Evolutionary conservation across 2,888 invertebrate genomes (phyloP).

Genomic region (Drosophila histrio): DNA sequence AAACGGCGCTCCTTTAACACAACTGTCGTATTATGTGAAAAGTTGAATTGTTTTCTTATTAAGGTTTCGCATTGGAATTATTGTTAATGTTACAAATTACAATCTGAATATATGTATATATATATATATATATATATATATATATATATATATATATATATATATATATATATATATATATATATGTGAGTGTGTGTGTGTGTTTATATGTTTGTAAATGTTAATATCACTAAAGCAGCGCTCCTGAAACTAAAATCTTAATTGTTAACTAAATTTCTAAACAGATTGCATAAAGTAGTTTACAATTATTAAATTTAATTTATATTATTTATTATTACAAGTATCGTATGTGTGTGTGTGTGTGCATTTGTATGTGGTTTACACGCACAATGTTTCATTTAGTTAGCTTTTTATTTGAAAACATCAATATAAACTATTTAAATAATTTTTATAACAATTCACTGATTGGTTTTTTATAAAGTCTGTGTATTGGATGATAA

Average conservation of each 20-base stretch:
- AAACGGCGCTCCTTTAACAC: slow-evolving; percentile 41
- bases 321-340: slow-evolving; percentile 45
- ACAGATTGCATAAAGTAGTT: slow-evolving; percentile 41
- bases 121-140: slow-evolving; percentile 12
- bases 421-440: slow-evolving; percentile 72
- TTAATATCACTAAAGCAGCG: slow-evolving; percentile 80
- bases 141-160: slow-evolving; percentile 48
- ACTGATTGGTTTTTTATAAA: slow-evolving; percentile 30
- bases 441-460: slow-evolving; percentile 51
- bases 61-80: slow-evolving; percentile 39
- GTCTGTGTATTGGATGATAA: slow-evolving; percentile 6
- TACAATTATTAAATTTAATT: slow-evolving; percentile 20
- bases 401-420: slow-evolving; percentile 50
- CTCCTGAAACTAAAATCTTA: slow-evolving; percentile 58
- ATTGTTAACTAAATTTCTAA: slow-evolving; percentile 46
- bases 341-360: slow-evolving; percentile 22
- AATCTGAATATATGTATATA: slow-evolving; percentile 60
- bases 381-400: slow-evolving; percentile 23
- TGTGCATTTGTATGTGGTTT: slow-evolving; percentile 21
- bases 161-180: slow-evolving; percentile 12
- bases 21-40: slow-evolving; percentile 35
- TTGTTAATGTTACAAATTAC: slow-evolving; percentile 52
- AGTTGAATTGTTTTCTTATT: slow-evolving; percentile 28
- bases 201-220: slow-evolving; percentile 55
- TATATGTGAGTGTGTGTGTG: slow-evolving; percentile 6